phyloP scores from a whole-genome alignment of 2,797 vertebrate genomes.

The Myotis findleyi region DNA sequence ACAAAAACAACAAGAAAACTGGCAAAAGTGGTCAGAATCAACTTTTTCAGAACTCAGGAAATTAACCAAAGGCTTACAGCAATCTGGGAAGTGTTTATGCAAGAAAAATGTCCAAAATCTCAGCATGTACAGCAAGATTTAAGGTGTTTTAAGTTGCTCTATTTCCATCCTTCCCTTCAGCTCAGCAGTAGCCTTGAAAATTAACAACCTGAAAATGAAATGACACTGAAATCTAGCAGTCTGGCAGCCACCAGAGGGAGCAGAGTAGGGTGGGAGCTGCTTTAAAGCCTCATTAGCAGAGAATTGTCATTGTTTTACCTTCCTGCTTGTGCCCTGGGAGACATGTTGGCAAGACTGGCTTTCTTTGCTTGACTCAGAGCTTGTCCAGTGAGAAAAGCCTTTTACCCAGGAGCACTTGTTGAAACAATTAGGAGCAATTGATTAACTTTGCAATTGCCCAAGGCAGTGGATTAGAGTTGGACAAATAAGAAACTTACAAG shows the following conservation, averaged over 20 bases:
- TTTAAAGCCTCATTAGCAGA: too few species aligned
- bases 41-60: neutral
- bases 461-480: neutral
- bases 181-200: too few species aligned
- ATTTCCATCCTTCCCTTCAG: too few species aligned
- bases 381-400: neutral
- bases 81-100: neutral
- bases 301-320: too few species aligned
- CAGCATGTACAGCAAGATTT: neutral
- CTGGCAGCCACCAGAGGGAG: too few species aligned
- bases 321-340: neutral
- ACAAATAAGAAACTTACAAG: neutral
- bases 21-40: neutral
- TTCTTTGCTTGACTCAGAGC: neutral
- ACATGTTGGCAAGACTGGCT: neutral
- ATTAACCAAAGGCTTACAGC: neutral
- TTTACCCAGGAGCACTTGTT: neutral
- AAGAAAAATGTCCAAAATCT: neutral
- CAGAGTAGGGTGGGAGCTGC: too few species aligned
- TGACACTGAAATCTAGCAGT: too few species aligned
- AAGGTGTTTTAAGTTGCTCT: too few species aligned
- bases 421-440: neutral
- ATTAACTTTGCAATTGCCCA: neutral
- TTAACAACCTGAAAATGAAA: too few species aligned
- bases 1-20: slow-evolving; percentile 9